Base-by-base conservation (phyloP, 2,888 invertebrate species). In the Diarsia dahlii region DNA sequence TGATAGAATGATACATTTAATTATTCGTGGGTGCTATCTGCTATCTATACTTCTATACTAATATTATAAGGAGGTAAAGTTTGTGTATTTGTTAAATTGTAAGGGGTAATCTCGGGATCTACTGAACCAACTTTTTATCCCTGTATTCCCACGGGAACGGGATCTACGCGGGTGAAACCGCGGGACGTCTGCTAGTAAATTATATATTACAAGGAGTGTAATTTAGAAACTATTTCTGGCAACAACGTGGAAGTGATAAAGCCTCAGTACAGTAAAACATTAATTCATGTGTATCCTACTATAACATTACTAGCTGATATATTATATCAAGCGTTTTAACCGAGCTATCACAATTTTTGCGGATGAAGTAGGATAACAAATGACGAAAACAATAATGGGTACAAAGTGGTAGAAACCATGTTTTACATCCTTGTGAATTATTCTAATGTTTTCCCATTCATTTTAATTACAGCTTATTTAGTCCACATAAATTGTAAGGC, bases 251-350 rank as follows among this genome's bases (percentile, higher is more conserved):
- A 87, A 63, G 48, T 72, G 1, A 56, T 95, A 0, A 85, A 87
- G 56, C 92, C 95, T 8, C 90, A 89, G 77, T 91, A 91, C 50
- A 87, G 92, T 23, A 89, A 90, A 72, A 93, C 92, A 3, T 78
- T 94, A 1, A 46, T 93, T 52, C 92, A 89, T 74, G 87, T 95
- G 13, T 92, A 93, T 48, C 94, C 95, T 18, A 87, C 91, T 95
- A 58, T 88, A 89, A 56, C 93, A 91, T 70, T 91, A 95, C 66
- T n/a, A n/a, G n/a, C n/a, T n/a, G n/a, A n/a, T n/a, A n/a, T n/a
- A n/a, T 39, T 39, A 39, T 39, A 39, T 39, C 39, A 39, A 1
- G 6, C 39, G 39, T 39, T 39, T 39, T 8, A 39, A 8, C 8
- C 39, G 39, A 39, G 39, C 8, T 39, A 39, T 39, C 39, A 39